Percentiles rank a stretch among this genome's conserved stretches.
These are phyloP conservation scores for Aelia acuminata DNA, from an alignment of 2,888 invertebrate genomes.

Conservation along the genomic window DNA sequence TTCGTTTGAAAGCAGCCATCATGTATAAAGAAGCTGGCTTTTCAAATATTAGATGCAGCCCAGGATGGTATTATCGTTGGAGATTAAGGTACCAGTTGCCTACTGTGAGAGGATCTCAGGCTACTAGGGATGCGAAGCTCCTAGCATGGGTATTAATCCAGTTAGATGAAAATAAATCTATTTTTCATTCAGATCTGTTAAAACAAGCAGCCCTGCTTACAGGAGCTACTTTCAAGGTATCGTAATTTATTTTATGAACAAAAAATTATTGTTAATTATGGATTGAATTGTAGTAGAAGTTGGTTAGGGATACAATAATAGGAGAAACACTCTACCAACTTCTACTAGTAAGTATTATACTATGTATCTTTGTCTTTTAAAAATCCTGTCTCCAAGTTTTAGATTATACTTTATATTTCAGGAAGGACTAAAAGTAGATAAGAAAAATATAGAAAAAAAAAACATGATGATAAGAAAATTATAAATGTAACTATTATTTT, in stretches of 20 bases:
- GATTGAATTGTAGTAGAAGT: too few species aligned
- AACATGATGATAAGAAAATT: too few species aligned
- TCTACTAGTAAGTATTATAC: too few species aligned
- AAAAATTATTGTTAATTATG: too few species aligned
- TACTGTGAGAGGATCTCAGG: slow-evolving; percentile 51
- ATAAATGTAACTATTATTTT: too few species aligned
- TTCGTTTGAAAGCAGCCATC: slow-evolving; percentile 67
- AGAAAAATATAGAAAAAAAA: too few species aligned
- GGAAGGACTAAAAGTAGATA: too few species aligned
- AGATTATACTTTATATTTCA: too few species aligned
- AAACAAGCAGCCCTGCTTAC: slow-evolving; percentile 64
- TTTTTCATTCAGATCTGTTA: slow-evolving; percentile 67
- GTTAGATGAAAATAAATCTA: slow-evolving; percentile 67
- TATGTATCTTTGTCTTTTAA: too few species aligned
- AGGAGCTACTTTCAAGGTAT: slow-evolving; percentile 60
- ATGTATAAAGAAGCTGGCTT: slow-evolving; percentile 67
- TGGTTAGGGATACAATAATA: too few species aligned
- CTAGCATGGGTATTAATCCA: slow-evolving; percentile 67
- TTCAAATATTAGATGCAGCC: slow-evolving; percentile 67
- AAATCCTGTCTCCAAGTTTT: too few species aligned
- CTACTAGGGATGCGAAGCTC: slow-evolving; percentile 65
- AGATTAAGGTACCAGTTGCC: slow-evolving; percentile 65
- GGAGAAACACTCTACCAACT: too few species aligned
- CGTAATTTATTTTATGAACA: background rate
- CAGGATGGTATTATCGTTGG: slow-evolving; percentile 68